Evolutionary conservation across 2,888 invertebrate genomes (phyloP), one percentile per base, ranked within the genome.

Genomic region (Isoperla grammatica): DNA sequence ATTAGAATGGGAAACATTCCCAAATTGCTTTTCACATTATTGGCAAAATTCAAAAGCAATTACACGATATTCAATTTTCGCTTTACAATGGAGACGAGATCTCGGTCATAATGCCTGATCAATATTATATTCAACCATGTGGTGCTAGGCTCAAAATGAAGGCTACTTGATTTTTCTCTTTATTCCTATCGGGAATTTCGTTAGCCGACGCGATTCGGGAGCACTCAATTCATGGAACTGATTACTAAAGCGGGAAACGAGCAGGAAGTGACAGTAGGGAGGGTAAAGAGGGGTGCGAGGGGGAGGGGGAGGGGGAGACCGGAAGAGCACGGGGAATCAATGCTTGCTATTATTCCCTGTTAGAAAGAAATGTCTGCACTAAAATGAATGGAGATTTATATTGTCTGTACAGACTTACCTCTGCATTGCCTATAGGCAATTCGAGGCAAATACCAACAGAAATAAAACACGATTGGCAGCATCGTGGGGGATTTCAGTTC

Each of bases 231-330:
- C 15, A 20, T 20, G 22, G 48, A 48, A 23, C 49, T 50, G 49
- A 50, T 50, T 50, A 50, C 49, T 50, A 50, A 50, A 29, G 49
- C 49, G 49, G 49, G 49, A 50, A 50, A 50, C 49, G 49, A 50
- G 49, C 49, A 35, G 49, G 23, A 50, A 50, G 29, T 50, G 22
- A 50, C 49, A 22, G 22, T 17, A 50, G 49, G 29, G 35, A 50
- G 49, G 49, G 49, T 35, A 15, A 22, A 13, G n/a, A 29, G 42
- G 12, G 42, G 42, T 3, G 15, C 4, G 15, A 40, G 6, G 6
- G 42, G 15, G 4, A 40, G 15, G n/a, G 42, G 11, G 15, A 12
- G 42, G 42, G 13, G 42, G 42, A 12, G 29, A 40, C 42, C n/a
- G 15, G 42, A 40, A 40, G n/a, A 12, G 42, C 3, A 12, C 6